Conservation (phyloP, 1,140 invertebrate genomes). For the Papilio dardanus region DNA sequence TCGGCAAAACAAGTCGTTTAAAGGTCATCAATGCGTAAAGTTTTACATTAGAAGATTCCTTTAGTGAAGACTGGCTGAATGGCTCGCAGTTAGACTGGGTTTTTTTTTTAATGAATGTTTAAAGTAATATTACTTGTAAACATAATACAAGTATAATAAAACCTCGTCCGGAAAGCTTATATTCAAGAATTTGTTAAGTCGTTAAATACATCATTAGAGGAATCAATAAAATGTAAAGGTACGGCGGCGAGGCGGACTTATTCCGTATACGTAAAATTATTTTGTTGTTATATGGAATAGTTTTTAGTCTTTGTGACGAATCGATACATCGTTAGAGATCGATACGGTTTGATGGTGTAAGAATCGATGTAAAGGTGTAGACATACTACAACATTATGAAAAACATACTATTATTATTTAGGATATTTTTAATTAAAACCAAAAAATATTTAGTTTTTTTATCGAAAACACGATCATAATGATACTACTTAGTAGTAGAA, state of each 20-base stretch:
- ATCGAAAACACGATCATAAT: background rate
- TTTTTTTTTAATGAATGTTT: background rate
- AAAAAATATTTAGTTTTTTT: background rate
- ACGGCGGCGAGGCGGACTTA: background rate
- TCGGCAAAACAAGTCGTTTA: no score
- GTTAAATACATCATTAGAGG: constrained; percentile 33
- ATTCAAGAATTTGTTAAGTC: constrained; percentile 30
- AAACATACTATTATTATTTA: no score
- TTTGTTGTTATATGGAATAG: constrained; percentile 72
- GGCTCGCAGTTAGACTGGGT: no score
- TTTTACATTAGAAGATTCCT: no score
- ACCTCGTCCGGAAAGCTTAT: constrained; percentile 13
- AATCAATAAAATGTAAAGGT: constrained; percentile 29
- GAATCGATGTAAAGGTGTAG: constrained; percentile 47
- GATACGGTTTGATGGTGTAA: constrained; percentile 68
- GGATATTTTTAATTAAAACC: no score
- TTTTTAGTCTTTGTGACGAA: constrained; percentile 72
- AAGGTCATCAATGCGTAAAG: no score
- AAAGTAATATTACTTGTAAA: background rate
- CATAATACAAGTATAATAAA: constrained; percentile 8
- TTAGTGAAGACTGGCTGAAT: no score
- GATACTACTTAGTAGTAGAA: background rate
- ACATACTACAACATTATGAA: constrained; percentile 42
- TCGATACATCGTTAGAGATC: constrained; percentile 68
- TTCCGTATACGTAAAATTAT: constrained; percentile 37